A percentile compares a stretch with the other conserved stretches of the same genome.
Conservation (phyloP, 2,888 invertebrate species). For the Brachycybe producta region DNA sequence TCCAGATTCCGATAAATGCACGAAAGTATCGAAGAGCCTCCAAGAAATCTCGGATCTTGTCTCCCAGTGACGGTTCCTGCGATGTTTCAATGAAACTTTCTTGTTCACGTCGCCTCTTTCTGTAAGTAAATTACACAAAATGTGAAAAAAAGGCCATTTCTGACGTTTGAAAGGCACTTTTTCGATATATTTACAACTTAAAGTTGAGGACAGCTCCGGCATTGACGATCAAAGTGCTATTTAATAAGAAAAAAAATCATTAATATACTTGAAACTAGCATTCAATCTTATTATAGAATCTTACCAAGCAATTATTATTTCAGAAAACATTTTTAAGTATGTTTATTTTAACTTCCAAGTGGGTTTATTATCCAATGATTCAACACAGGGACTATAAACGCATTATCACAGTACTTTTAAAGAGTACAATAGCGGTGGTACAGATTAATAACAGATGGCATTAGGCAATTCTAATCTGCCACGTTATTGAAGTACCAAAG, state of each 20-base stretch:
- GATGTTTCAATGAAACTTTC: conserved; percentile 2
- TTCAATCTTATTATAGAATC: background rate
- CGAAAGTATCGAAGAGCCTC: conserved; percentile 14
- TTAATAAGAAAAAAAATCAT: background rate
- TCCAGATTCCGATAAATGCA: conserved; percentile 17
- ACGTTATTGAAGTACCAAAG: no score
- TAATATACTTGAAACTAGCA: background rate
- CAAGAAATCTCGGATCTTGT: conserved; percentile 16
- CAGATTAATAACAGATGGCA: no score
- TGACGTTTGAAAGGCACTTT: background rate
- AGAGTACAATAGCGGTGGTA: no score
- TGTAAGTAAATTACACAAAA: background rate
- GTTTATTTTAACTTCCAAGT: no score
- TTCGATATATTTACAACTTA: conserved; percentile 1
- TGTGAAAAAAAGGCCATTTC: background rate
- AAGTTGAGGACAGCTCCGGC: conserved; percentile 10
- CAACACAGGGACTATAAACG: no score
- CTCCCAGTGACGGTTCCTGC: conserved; percentile 8
- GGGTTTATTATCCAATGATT: no score
- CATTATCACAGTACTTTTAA: no score
- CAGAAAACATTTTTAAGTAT: conserved; percentile 10
- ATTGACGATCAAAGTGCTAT: conserved; percentile 8
- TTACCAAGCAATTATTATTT: conserved; percentile 11
- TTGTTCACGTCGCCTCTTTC: conserved; percentile 1
- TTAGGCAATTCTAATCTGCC: no score